A percentile compares a stretch with the other conserved stretches of the same genome.
These are phyloP conservation scores for Papilio demoleus DNA, from an alignment of 2,888 invertebrate species.

Conservation along the genomic window DNA sequence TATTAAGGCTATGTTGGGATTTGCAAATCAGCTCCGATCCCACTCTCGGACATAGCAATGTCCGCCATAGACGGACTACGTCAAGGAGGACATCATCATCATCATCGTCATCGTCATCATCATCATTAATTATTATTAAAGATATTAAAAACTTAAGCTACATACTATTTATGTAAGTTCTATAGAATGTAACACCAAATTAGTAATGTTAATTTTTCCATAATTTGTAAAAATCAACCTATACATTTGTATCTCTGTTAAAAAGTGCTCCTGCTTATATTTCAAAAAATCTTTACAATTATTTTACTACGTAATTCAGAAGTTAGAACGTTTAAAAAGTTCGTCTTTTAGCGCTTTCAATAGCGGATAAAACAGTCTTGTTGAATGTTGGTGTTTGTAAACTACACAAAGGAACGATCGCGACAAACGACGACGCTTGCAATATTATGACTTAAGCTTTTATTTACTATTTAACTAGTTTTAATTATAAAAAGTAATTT, in stretches of 20 bases:
- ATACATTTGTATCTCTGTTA: neutral
- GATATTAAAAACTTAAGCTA: too few relatives aligned
- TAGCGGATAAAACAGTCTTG: neutral
- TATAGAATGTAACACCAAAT: neutral
- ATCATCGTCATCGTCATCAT: too few relatives aligned
- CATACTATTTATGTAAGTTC: neutral
- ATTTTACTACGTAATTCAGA: slow-evolving; percentile 21
- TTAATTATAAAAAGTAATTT: neutral
- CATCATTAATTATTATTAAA: too few relatives aligned
- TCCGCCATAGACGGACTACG: too few relatives aligned
- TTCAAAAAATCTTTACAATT: neutral
- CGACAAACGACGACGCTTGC: slow-evolving; percentile 24
- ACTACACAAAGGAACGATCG: slow-evolving; percentile 24
- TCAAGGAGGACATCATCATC: too few relatives aligned
- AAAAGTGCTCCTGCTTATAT: neutral
- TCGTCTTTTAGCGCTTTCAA: neutral
- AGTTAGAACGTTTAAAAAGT: neutral
- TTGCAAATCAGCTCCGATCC: too few relatives aligned
- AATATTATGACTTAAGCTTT: slow-evolving; percentile 21
- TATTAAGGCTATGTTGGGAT: too few relatives aligned
- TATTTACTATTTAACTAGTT: slow-evolving; percentile 7
- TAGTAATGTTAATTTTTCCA: neutral
- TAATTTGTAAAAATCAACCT: neutral
- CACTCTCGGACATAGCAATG: too few relatives aligned
- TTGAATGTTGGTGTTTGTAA: slow-evolving; percentile 11